phyloP scores from a whole-genome alignment of 2,113 vertebrate species.

The Xenus cinereus region DNA sequence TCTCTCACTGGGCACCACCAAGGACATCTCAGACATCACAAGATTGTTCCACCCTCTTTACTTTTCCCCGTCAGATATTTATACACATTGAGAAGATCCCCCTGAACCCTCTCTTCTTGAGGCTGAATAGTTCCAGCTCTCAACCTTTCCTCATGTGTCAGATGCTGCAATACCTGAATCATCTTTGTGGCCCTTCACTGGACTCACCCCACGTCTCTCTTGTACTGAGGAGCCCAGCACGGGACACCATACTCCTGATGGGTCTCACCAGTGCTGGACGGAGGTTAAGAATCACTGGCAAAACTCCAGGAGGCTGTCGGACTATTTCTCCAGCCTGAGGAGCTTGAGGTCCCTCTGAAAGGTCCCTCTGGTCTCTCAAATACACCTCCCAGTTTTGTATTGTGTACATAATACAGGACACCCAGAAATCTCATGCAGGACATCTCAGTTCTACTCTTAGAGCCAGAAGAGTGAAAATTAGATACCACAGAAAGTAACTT shows the following conservation, averaged over 20 bases:
- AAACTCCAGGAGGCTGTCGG: background rate
- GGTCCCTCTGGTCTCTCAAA: background rate
- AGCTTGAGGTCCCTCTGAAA: background rate
- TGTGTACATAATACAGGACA: background rate
- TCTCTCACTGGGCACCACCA: background rate
- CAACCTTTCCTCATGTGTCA: background rate
- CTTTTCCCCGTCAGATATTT: background rate
- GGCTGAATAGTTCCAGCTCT: background rate
- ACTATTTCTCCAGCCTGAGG: background rate
- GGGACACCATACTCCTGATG: background rate
- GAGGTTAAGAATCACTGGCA: background rate
- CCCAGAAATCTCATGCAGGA: background rate
- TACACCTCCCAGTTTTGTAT: background rate
- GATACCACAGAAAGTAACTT: slow-evolving; percentile 1
- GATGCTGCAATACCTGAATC: background rate
- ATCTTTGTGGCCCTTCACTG: background rate
- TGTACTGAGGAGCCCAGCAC: background rate
- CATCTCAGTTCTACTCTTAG: background rate
- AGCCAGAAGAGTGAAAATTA: background rate
- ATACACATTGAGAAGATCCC: background rate
- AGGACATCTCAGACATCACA: background rate
- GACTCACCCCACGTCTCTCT: background rate
- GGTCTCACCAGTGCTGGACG: background rate
- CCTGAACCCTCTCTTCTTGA: background rate
- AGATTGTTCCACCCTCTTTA: background rate